These are phyloP conservation scores for Halichoeres trimaculatus DNA, from an alignment of 2,113 vertebrate species.

Conservation along the genomic window DNA sequence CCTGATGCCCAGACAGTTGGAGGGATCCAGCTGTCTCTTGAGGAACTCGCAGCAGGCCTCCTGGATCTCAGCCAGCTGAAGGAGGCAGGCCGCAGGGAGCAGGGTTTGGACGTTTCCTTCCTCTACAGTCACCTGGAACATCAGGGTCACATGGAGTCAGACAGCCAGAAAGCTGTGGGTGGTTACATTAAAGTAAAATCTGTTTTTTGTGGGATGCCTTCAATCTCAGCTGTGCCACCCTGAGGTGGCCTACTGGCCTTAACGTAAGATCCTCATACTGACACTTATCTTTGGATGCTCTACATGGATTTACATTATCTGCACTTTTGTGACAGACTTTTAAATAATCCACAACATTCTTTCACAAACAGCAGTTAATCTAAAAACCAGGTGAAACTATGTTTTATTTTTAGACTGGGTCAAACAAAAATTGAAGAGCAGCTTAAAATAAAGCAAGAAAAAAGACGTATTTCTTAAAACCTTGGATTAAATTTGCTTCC, in stretches of 20 bases:
- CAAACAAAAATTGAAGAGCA: no score
- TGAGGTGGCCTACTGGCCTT: not conserved
- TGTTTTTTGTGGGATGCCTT: not conserved
- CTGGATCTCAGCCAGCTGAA: conserved; percentile 98
- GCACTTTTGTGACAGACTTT: no score
- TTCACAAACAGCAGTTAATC: no score
- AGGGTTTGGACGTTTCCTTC: conserved; percentile 98
- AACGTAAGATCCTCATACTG: not conserved
- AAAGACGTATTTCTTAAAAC: no score
- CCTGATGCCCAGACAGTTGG: conserved; percentile 97
- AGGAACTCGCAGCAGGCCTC: conserved; percentile 98
- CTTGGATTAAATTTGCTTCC: no score
- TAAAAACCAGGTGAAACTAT: no score
- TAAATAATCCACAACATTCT: no score
- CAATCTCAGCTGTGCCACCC: no score
- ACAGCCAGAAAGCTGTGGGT: not conserved
- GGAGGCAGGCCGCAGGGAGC: conserved; percentile 95
- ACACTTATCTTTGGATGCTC: not conserved
- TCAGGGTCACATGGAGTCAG: not conserved
- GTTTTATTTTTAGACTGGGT: no score
- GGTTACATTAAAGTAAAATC: not conserved
- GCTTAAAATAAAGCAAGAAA: no score
- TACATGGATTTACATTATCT: not conserved
- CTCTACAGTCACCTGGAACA: conserved; percentile 91
- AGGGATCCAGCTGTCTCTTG: conserved; percentile 97